A percentile compares a stretch with the other conserved stretches of the same genome.
phyloP scores from a whole-genome alignment of 2,888 invertebrate species.

The Dioctria rufipes region DNA sequence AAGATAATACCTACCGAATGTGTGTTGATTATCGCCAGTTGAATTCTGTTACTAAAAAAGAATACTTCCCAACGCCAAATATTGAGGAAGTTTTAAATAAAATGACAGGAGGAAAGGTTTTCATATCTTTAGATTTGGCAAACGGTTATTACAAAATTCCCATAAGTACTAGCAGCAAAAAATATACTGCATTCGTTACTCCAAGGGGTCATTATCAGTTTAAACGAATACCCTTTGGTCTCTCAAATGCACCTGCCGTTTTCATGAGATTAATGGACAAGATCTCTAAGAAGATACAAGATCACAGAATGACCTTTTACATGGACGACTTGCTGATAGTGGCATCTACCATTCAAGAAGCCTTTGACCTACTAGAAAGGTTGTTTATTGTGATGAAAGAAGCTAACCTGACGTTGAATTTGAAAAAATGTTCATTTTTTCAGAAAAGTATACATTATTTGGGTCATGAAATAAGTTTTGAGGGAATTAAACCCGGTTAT shows the following conservation, averaged over 20 bases:
- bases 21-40: conserved; percentile 33
- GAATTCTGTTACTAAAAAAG: conserved; percentile 15
- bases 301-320: conserved; percentile 26
- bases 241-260: background rate
- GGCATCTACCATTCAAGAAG: conserved; percentile 16
- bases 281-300: background rate
- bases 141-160: conserved; percentile 31
- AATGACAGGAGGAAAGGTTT: background rate
- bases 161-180: background rate
- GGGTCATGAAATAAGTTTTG: conserved; percentile 9
- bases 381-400: background rate
- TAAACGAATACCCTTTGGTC: conserved; percentile 13
- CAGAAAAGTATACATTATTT: background rate
- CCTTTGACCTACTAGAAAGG: background rate
- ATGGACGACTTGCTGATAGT: conserved; percentile 47
- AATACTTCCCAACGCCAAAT: conserved; percentile 17
- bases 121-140: conserved; percentile 15
- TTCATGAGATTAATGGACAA: conserved; percentile 35
- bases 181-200: conserved; percentile 22
- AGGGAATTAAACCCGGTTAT: conserved; percentile 10
- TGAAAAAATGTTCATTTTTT: no score
- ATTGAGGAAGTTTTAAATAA: conserved; percentile 8
- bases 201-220: conserved; percentile 34
- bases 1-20: conserved; percentile 5
- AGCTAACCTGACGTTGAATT: background rate